Evolutionary conservation across 1,140 invertebrate genomes (phyloP).

Genomic region (Sycophaga agraensis): DNA sequence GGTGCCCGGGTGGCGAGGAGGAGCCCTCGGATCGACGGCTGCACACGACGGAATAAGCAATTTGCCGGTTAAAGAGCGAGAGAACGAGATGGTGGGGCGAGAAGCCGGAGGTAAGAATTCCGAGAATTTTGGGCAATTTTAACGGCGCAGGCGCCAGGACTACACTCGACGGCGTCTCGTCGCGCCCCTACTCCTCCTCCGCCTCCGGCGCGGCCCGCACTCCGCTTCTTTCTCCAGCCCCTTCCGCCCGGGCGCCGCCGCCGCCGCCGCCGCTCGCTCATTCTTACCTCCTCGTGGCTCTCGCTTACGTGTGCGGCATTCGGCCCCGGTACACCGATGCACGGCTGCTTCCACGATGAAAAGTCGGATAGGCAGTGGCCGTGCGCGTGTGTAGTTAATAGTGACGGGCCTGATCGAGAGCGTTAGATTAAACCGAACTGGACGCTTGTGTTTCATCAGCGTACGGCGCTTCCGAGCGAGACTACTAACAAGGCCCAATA

Average conservation of each 20-base stretch:
- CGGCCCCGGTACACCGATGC: neutral
- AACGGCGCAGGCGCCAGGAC: slow-evolving; percentile 56
- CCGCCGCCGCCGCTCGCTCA: neutral
- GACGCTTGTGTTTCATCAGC: too few relatives aligned
- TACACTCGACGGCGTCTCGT: slow-evolving; percentile 34
- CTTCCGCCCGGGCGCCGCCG: neutral
- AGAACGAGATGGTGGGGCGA: slow-evolving; percentile 10
- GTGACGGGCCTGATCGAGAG: too few relatives aligned
- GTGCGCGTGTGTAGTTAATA: too few relatives aligned
- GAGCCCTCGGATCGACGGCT: slow-evolving; percentile 19
- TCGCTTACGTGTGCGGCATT: neutral
- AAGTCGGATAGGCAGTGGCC: neutral
- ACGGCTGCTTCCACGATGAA: neutral
- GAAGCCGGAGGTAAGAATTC: slow-evolving; percentile 47
- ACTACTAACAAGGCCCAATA: too few relatives aligned
- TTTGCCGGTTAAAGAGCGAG: slow-evolving; percentile 26
- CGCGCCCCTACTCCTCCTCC: neutral
- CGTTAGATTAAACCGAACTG: too few relatives aligned
- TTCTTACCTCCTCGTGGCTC: neutral
- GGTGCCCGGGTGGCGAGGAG: neutral
- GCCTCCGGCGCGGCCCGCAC: too few relatives aligned
- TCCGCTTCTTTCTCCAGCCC: neutral
- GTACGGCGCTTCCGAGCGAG: too few relatives aligned
- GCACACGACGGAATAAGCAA: slow-evolving; percentile 40
- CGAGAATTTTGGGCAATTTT: slow-evolving; percentile 57